These are phyloP conservation scores for Beaufortia kweichowensis DNA, from an alignment of 2,113 vertebrate genomes.

Conservation along the genomic window DNA sequence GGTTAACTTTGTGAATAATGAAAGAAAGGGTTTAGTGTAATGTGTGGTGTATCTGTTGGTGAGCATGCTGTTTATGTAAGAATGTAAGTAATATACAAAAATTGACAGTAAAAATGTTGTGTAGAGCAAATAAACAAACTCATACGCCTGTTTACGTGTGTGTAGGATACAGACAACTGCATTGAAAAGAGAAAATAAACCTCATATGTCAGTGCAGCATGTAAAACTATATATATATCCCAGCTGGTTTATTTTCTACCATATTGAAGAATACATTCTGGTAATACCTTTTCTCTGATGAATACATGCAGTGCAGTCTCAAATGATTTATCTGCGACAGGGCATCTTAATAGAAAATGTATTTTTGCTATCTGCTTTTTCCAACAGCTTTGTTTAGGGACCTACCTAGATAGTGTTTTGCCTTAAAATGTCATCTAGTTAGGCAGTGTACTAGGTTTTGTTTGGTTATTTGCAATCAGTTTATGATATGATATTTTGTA, in stretches of 20 bases:
- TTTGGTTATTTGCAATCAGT: not conserved
- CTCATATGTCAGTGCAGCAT: not conserved
- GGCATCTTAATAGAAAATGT: not conserved
- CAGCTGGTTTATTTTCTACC: too few species aligned
- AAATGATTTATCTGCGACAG: not conserved
- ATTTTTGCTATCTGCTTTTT: not conserved
- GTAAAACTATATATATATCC: too few species aligned
- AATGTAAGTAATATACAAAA: too few species aligned
- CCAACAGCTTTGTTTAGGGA: too few species aligned
- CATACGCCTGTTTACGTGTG: not conserved
- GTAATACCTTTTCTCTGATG: not conserved
- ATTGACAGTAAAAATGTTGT: too few species aligned
- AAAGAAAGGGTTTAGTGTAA: too few species aligned
- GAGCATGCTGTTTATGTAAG: not conserved
- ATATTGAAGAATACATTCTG: not conserved
- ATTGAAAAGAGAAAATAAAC: not conserved
- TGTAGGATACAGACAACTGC: not conserved
- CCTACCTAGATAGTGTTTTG: too few species aligned
- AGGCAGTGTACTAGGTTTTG: not conserved
- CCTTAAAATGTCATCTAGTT: not conserved
- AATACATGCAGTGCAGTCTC: not conserved
- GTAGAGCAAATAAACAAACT: too few species aligned
- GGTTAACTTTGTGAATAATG: too few species aligned
- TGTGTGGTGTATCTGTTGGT: not conserved
- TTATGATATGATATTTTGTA: not conserved